A percentile compares a stretch with the other conserved stretches of the same genome.
phyloP scores from a whole-genome alignment of 2,113 vertebrate genomes.

The Salvator merianae region DNA sequence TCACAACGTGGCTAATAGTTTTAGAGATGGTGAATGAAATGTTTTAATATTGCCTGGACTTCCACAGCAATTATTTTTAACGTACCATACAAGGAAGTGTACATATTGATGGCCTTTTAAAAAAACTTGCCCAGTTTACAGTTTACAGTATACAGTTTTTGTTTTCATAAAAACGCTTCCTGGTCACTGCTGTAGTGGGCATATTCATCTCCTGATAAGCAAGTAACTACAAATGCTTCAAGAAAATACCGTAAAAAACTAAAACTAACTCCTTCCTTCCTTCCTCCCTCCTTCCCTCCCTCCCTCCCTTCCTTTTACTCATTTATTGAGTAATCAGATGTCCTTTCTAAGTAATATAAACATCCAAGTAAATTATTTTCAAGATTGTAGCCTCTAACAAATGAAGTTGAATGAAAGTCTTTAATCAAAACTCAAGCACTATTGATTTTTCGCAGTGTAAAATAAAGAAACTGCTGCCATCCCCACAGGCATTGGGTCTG shows the following conservation, averaged over 20 bases:
- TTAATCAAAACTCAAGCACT: background rate
- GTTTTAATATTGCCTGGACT: conserved; percentile 56
- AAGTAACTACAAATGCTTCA: background rate
- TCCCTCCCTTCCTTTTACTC: no score
- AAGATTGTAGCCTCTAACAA: no score
- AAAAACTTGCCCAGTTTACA: conserved; percentile 65
- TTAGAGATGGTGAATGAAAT: conserved; percentile 61
- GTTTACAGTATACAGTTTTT: conserved; percentile 72
- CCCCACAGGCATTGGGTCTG: no score
- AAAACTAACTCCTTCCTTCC: background rate
- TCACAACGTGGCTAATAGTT: conserved; percentile 33
- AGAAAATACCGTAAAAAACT: background rate
- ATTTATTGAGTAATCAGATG: background rate
- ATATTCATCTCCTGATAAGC: conserved; percentile 23
- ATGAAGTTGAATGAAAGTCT: background rate
- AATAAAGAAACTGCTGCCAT: background rate
- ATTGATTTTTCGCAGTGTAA: background rate
- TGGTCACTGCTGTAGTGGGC: conserved; percentile 38
- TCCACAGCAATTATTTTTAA: conserved; percentile 56
- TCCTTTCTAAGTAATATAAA: background rate
- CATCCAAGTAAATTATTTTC: background rate
- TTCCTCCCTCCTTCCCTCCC: no score
- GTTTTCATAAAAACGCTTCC: conserved; percentile 68
- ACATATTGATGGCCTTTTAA: conserved; percentile 57
- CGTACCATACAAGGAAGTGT: conserved; percentile 59